Percentiles rank a stretch among this genome's conserved stretches.
Evolutionary conservation across 2,797 vertebrate genomes (phyloP).

Genomic region (Vultur gryphus): DNA sequence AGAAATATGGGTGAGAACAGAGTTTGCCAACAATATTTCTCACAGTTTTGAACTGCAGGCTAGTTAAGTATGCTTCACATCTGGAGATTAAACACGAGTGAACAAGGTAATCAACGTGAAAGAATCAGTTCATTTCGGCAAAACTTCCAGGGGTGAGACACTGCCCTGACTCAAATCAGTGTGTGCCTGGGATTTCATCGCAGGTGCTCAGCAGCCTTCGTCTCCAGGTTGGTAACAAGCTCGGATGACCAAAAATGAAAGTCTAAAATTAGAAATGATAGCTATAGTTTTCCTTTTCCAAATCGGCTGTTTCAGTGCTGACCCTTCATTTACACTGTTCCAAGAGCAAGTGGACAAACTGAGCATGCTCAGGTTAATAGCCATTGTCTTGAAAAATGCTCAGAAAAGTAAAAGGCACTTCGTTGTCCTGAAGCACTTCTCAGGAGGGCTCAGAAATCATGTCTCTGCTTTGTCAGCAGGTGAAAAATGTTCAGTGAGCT

Average conservation of each 20-base stretch:
- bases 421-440: background rate
- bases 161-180: background rate
- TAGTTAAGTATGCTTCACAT: background rate
- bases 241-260: fast-evolving
- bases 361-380: background rate
- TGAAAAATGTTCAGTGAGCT: background rate
- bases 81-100: background rate
- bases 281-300: background rate
- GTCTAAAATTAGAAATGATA: background rate
- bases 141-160: background rate
- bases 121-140: background rate
- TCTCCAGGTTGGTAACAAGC: background rate
- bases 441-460: background rate
- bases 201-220: background rate
- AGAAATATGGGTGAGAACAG: background rate
- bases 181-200: background rate
- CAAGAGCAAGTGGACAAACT: background rate
- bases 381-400: background rate
- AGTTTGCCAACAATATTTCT: background rate
- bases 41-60: background rate
- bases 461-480: background rate
- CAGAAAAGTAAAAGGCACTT: background rate
- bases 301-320: background rate
- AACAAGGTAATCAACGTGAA: background rate
- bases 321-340: fast-evolving